These are phyloP conservation scores for Bos javanicus DNA, from an alignment of 2,113 vertebrate genomes.

Conservation along the genomic window DNA sequence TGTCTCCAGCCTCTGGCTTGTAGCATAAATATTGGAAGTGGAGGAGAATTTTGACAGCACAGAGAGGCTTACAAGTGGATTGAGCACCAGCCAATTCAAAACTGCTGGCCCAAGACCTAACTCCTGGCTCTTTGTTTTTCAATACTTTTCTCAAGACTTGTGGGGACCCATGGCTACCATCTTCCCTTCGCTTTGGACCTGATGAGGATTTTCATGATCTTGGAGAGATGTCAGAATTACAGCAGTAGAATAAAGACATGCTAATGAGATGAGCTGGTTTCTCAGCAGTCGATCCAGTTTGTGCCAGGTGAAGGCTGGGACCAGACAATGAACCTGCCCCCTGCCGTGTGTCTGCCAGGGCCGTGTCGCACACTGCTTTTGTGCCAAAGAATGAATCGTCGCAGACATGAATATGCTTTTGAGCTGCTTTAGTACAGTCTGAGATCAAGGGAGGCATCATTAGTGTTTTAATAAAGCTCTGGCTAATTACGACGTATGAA, in stretches of 20 bases:
- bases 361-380: background rate
- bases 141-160: background rate
- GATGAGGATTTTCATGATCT: background rate
- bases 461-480: conserved; percentile 54
- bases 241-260: conserved; percentile 47
- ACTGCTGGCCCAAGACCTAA: background rate
- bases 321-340: conserved; percentile 61
- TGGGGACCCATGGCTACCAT: background rate
- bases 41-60: background rate
- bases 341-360: conserved; percentile 4
- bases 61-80: background rate
- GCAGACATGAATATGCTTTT: conserved; percentile 43
- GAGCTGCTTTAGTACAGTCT: conserved; percentile 58
- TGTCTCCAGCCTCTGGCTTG: background rate
- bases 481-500: conserved; percentile 38
- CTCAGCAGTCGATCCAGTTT: conserved; percentile 22
- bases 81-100: background rate
- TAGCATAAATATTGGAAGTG: background rate
- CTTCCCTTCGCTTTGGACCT: background rate
- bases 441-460: conserved; percentile 6
- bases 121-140: background rate
- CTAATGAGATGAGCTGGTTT: conserved; percentile 42
- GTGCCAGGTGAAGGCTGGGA: conserved; percentile 57
- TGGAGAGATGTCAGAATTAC: background rate
- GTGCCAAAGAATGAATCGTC: conserved; percentile 46